Evolutionary conservation across 2,888 invertebrate genomes (phyloP).

Genomic region (Drepana falcataria): DNA sequence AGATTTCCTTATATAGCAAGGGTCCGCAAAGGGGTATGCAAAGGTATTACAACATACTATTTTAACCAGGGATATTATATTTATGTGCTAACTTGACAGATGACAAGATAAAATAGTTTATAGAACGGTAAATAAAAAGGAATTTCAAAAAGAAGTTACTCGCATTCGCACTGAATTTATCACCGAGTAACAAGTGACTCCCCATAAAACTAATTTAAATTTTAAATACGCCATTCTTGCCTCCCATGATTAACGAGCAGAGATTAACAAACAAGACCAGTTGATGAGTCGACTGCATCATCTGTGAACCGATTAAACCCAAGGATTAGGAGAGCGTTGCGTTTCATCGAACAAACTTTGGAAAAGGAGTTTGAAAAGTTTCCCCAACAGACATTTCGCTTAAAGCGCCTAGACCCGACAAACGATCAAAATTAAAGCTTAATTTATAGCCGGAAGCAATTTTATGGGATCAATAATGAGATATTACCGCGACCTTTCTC

Average conservation of each 20-base stretch:
- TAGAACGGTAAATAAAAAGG: too few species aligned
- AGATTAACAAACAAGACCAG: neutral
- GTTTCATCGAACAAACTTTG: neutral
- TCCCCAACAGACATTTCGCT: neutral
- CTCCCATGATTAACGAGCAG: neutral
- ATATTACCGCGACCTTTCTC: neutral
- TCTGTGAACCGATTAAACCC: neutral
- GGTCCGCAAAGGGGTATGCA: too few species aligned
- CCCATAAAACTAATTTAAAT: neutral
- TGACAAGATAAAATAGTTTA: too few species aligned
- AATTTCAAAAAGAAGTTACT: too few species aligned
- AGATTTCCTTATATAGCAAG: too few species aligned
- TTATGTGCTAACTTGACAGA: too few species aligned
- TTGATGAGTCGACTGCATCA: neutral
- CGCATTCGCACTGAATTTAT: too few species aligned
- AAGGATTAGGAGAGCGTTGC: neutral
- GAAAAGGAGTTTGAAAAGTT: neutral
- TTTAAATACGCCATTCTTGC: neutral
- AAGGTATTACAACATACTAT: too few species aligned
- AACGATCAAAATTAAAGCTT: conserved; percentile 1
- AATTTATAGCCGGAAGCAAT: conserved; percentile 2
- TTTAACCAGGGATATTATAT: too few species aligned
- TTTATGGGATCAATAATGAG: neutral
- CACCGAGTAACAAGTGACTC: neutral
- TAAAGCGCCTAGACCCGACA: neutral